Percentiles rank a stretch among this genome's conserved stretches.
Evolutionary conservation across 2,888 invertebrate genomes (phyloP).

Genomic region (Drosophila merina): DNA sequence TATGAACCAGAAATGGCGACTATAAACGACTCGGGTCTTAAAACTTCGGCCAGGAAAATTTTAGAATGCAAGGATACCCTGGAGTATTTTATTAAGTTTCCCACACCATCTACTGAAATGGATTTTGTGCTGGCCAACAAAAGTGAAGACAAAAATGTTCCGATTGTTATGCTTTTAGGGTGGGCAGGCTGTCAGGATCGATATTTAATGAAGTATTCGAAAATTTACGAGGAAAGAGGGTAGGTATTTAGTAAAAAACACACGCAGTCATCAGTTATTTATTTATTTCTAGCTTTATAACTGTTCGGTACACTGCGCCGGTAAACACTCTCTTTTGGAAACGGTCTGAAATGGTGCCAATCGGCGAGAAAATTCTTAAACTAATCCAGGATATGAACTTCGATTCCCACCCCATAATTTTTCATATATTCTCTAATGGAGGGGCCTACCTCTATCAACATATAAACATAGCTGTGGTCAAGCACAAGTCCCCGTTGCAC

Average conservation of each 20-base stretch:
- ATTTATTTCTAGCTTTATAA: conserved; percentile 86
- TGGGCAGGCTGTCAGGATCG: conserved; percentile 93
- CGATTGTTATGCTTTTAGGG: conserved; percentile 89
- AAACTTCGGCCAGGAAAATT: not conserved
- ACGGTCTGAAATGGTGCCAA: conserved; percentile 86
- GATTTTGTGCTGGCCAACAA: conserved; percentile 85
- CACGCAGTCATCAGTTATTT: not conserved
- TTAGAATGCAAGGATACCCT: conserved; percentile 84
- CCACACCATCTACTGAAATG: conserved; percentile 84
- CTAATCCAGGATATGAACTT: conserved; percentile 88
- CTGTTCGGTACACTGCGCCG: conserved; percentile 89
- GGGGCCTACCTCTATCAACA: conserved; percentile 89
- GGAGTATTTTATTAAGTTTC: conserved; percentile 88
- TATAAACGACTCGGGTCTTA: conserved; percentile 26
- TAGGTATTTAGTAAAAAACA: conserved; percentile 79
- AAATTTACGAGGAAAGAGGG: conserved; percentile 91
- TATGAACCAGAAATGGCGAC: conserved; percentile 46
- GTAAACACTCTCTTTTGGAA: conserved; percentile 88
- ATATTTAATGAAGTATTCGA: conserved; percentile 91
- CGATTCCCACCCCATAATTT: conserved; percentile 89
- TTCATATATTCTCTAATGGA: conserved; percentile 91
- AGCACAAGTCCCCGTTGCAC: conserved; percentile 85
- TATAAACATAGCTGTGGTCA: conserved; percentile 86
- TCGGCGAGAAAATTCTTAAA: conserved; percentile 88
- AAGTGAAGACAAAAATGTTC: conserved; percentile 86